Evolutionary conservation across 2,797 vertebrate genomes (phyloP).

Genomic region (Hypotaenidia philippensis): DNA sequence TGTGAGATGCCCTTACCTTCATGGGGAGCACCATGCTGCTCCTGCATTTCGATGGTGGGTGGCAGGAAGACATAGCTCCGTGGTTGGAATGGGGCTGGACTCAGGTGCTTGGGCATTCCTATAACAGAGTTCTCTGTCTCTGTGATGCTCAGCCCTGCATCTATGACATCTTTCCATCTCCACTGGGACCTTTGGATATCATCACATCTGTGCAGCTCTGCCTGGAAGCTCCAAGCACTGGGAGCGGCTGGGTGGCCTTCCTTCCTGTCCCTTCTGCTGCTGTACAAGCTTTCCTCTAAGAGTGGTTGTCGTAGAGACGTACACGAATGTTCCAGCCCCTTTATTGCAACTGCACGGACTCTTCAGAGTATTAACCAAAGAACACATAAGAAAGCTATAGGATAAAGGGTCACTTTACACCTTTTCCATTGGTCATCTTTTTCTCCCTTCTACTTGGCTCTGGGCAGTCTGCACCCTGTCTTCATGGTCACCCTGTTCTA

Average conservation of each 20-base stretch:
- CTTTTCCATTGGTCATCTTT: no score
- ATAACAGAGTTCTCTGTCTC: background rate
- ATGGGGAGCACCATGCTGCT: rapidly evolving
- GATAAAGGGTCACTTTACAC: no score
- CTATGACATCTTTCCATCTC: background rate
- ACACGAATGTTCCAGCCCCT: no score
- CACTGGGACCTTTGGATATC: background rate
- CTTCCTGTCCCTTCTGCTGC: background rate
- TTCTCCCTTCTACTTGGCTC: no score
- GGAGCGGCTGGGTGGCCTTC: background rate
- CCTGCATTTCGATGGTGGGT: rapidly evolving
- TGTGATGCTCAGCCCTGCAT: background rate
- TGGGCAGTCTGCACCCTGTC: no score
- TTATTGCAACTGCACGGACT: no score
- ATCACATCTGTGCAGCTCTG: background rate
- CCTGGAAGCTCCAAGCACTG: rapidly evolving
- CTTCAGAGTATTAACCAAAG: no score
- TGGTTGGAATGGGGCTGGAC: background rate
- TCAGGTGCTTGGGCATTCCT: rapidly evolving
- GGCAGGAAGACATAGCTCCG: rapidly evolving
- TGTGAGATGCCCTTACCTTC: background rate
- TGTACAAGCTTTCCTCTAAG: background rate
- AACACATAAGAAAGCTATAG: no score
- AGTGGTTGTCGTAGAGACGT: no score
- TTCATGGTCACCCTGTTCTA: no score